These are phyloP conservation scores for Hermodice carunculata DNA, from an alignment of 2,888 invertebrate species.

Conservation along the genomic window DNA sequence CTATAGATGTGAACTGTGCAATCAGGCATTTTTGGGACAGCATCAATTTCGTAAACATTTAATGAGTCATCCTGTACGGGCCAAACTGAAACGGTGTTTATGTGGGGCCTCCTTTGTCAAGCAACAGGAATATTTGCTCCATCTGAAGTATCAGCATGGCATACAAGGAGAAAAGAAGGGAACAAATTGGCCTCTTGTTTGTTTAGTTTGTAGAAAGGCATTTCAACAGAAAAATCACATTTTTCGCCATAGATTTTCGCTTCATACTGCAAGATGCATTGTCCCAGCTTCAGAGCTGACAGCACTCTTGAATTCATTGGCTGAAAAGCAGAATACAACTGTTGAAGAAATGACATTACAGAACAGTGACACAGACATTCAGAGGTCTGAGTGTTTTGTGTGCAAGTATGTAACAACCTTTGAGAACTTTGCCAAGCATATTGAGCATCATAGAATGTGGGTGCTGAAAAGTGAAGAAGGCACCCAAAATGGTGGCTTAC, in stretches of 20 bases:
- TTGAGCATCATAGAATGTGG: constrained; percentile 26
- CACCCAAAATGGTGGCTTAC: too few species aligned
- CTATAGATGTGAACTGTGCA: too few species aligned
- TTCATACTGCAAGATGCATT: too few species aligned
- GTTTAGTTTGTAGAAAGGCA: constrained; percentile 28
- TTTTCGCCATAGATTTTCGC: constrained; percentile 27
- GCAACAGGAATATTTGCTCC: not conserved
- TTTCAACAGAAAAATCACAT: constrained; percentile 30
- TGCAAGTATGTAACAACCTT: not conserved
- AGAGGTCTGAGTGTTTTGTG: not conserved
- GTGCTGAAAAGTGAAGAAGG: constrained; percentile 1
- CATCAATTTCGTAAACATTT: too few species aligned
- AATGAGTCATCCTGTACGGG: too few species aligned
- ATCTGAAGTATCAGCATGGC: constrained; percentile 15
- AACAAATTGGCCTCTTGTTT: constrained; percentile 5
- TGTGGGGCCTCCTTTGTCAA: constrained; percentile 12
- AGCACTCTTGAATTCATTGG: not conserved
- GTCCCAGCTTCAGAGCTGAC: not conserved
- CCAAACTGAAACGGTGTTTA: too few species aligned
- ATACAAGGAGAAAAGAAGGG: constrained; percentile 4
- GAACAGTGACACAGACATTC: not conserved
- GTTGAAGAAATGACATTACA: too few species aligned
- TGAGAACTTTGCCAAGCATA: constrained; percentile 8
- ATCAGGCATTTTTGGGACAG: too few species aligned
- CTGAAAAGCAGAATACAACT: not conserved